Base-by-base conservation (phyloP, 2,113 vertebrate genomes). In the Antidorcas marsupialis region DNA sequence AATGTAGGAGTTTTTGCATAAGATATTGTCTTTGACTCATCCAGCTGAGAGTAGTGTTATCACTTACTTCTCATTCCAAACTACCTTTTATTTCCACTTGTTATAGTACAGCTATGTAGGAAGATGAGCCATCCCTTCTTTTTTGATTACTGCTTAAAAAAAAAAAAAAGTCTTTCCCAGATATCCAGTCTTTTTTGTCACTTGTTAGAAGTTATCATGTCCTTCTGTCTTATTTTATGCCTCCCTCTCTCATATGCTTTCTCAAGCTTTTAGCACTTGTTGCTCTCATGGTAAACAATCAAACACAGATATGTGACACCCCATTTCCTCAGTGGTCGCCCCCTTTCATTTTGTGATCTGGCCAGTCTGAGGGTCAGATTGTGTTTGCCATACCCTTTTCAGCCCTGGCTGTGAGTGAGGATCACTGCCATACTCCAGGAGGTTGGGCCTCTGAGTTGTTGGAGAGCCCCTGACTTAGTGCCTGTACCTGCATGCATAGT, bases 321-420 rank as follows among this genome's bases (percentile, higher is more conserved):
- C 39, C 14, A 64, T 53, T 59, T 59, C 53, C 53, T 89, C 39
- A 5, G 53, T 21, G 85, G 45, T 25, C 27, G 0, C 9, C 57
- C 43, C n/a, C 82, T 81, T 86, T 57, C 36, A 36, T 59, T 74
- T 87, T 52, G 89, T 28, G 43, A 27, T 52, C 60, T 55, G 33
- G 62, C 78, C 55, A 57, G 4, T n/a, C 39, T 60, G 23, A 59
- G 95, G 62, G 33, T 0, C 95, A 27, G 84, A 21, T 33, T 12
- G 6, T 2, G 0, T 71, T 82, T 87, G 87, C 47, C 62, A 67
- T 28, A 28, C 52, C 92, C 36, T 88, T 98, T 98, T 97, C 84
- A 89, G 96, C 94, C 76, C 27, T 55, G 95, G 57, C n/a, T 90
- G 21, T 82, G 84, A 95, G n/a, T 1, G 53, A 36, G 39, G 89